These are phyloP conservation scores for Thaumatotibia leucotreta DNA, from an alignment of 1,140 invertebrate genomes.

Conservation along the genomic window DNA sequence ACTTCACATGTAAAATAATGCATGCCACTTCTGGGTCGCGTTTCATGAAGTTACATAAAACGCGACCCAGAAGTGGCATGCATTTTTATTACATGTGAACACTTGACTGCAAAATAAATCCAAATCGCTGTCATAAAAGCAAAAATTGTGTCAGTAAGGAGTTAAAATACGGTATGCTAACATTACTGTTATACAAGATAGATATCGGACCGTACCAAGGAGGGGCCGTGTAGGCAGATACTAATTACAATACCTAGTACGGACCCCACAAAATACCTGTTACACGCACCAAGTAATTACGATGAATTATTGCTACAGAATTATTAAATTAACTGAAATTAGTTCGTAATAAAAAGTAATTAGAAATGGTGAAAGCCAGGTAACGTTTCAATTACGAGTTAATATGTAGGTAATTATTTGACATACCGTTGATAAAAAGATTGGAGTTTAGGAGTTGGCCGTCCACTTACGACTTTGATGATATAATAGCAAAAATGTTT, in stretches of 20 bases:
- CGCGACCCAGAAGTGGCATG: too few species aligned
- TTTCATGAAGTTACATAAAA: too few species aligned
- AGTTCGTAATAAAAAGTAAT: constrained; percentile 10
- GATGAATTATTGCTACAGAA: neutral
- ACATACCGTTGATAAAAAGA: neutral
- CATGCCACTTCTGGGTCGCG: too few species aligned
- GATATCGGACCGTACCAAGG: constrained; percentile 4
- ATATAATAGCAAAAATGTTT: neutral
- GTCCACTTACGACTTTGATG: neutral
- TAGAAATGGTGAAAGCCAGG: neutral
- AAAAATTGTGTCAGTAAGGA: too few species aligned
- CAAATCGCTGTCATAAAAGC: too few species aligned
- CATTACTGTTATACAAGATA: neutral
- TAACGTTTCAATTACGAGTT: constrained; percentile 12
- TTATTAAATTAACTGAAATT: constrained; percentile 8
- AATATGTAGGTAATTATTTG: neutral
- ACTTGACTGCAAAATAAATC: too few species aligned
- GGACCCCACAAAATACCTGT: neutral
- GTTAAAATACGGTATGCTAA: neutral
- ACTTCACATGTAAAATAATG: too few species aligned
- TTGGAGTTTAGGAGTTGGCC: neutral
- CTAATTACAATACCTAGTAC: constrained; percentile 13
- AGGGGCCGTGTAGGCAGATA: constrained; percentile 4
- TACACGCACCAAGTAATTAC: constrained; percentile 2
- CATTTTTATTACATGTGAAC: too few species aligned